Evolutionary conservation across 1,140 invertebrate species (phyloP), one percentile per base, ranked within the genome.

Genomic region (Aleiodes sp.): DNA sequence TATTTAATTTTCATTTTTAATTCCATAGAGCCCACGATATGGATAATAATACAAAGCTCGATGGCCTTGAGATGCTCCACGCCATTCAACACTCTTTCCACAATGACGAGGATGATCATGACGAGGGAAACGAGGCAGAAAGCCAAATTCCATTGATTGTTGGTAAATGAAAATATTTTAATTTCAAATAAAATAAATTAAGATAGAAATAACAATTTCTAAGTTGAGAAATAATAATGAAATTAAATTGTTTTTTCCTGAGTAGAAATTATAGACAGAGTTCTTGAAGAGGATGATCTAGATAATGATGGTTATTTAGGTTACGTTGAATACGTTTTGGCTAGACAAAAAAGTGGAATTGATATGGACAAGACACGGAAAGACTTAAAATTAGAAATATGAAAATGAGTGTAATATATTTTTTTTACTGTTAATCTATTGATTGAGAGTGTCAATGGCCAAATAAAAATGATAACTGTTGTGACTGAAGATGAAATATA

Each of bases 231-330:
- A 28, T 0, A 29, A n/a, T 31, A 4, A 59, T 59, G 9, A 31
- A 28, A n/a, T 10, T 31, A n/a, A 28, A 29, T 14, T 46, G 4
- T 64, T 14, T 26, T 46, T 35, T 33, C 52, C 10, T 57, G 9
- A 9, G 10, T 85, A 95, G 94, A 90, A 70, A 79, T 94, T 29
- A 93, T 96, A 68, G 95, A 96, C 75, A 88, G 90, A 75, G 92
- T 95, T 1, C 78, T 96, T 16, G 86, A 86, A 65, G 90, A 92
- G 72, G 94, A 96, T 78, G 95, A 96, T 80, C 79, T 89, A 7
- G 89, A 96, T 78, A 88, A 91, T 10, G 94, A 96, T 81, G 95
- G 95, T 0, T 96, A 90, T 77, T 84, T 96, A 33, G 94, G 90
- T 67, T 96, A 96, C 78, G 82, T 89, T 2, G 94, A 96, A 83